These are phyloP conservation scores for Ochotona curzoniae DNA, from an alignment of 2,113 vertebrate species.

Conservation along the genomic window DNA sequence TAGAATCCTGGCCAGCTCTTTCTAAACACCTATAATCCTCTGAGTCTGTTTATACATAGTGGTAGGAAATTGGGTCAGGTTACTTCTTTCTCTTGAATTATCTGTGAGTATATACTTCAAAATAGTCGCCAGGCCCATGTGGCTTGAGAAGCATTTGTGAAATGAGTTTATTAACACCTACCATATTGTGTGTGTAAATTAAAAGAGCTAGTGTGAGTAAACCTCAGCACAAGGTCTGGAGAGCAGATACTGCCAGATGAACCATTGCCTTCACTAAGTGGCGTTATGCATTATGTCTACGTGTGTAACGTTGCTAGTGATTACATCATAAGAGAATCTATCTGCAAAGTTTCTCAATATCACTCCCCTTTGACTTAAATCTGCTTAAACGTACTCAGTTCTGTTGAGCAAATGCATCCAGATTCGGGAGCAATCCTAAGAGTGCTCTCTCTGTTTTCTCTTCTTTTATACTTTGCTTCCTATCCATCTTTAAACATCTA, in stretches of 20 bases:
- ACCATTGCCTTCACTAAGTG: not conserved
- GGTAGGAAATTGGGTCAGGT: too few relatives aligned
- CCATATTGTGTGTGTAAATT: not conserved
- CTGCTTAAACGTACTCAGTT: not conserved
- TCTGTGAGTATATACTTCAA: too few relatives aligned
- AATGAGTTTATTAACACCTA: not conserved
- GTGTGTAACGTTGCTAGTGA: not conserved
- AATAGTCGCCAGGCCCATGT: too few relatives aligned
- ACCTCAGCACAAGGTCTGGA: not conserved
- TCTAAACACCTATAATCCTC: too few relatives aligned
- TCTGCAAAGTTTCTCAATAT: not conserved
- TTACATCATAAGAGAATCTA: conserved; percentile 2
- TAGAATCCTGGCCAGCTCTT: too few relatives aligned
- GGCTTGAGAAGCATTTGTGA: not conserved
- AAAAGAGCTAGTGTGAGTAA: not conserved
- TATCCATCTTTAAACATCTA: not conserved
- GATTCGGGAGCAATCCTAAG: not conserved
- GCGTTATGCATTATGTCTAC: not conserved
- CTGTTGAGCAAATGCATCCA: not conserved
- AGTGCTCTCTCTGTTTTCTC: not conserved
- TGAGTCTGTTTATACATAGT: too few relatives aligned
- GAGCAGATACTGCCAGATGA: not conserved
- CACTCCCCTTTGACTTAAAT: conserved; percentile 16
- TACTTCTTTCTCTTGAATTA: too few relatives aligned
- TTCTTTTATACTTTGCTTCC: not conserved